A percentile compares a stretch with the other conserved stretches of the same genome.
Evolutionary conservation across 1,140 invertebrate genomes (phyloP).

Genomic region (Sarcophaga peregrina): DNA sequence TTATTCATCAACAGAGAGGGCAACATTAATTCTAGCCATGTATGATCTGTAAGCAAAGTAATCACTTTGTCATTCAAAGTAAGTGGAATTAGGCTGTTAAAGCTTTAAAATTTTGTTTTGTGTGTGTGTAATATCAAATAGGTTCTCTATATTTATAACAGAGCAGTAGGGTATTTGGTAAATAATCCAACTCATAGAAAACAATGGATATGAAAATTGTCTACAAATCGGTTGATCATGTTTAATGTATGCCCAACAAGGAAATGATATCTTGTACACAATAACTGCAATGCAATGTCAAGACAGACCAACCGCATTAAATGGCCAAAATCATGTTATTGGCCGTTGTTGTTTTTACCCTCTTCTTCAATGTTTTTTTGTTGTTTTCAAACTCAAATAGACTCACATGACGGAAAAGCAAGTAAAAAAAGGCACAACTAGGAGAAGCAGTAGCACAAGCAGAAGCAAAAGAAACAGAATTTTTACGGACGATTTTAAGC

Average conservation of each 20-base stretch:
- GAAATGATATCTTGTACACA: slow-evolving; percentile 9
- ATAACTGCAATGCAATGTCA: slow-evolving; percentile 10
- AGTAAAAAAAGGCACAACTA: not conserved
- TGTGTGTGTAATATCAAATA: no score
- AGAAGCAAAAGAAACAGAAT: not conserved
- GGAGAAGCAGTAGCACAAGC: not conserved
- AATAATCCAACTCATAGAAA: no score
- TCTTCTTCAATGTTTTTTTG: no score
- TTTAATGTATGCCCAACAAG: slow-evolving; percentile 4
- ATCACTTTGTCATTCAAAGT: no score
- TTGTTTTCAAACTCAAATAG: not conserved
- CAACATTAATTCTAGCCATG: no score
- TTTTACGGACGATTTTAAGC: no score
- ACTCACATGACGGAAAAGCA: not conserved
- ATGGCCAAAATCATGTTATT: slow-evolving; percentile 2
- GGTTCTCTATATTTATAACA: no score
- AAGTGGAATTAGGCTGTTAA: no score
- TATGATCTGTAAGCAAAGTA: no score
- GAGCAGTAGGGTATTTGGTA: no score
- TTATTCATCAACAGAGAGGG: no score
- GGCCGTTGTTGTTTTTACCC: not conserved
- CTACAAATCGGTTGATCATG: not conserved
- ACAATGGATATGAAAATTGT: not conserved
- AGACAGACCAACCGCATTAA: not conserved
- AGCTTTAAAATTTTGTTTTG: no score